phyloP scores from a whole-genome alignment of 2,888 invertebrate species.

The Caenorhabditis sp. region DNA sequence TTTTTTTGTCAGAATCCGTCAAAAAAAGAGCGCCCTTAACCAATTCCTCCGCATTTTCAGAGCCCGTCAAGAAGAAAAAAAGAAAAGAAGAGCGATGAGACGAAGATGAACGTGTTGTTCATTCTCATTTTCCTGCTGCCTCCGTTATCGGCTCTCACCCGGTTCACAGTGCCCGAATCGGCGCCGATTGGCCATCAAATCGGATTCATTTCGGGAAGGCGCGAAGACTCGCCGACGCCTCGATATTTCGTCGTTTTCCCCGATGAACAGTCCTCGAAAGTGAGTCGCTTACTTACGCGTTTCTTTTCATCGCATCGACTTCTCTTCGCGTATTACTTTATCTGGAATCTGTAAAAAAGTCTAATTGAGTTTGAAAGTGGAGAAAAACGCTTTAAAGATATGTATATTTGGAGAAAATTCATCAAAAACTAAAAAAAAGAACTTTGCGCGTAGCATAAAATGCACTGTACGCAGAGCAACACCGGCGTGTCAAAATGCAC shows the following conservation, averaged over 20 bases:
- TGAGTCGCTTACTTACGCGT: slow-evolving; percentile 54
- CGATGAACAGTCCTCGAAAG: slow-evolving; percentile 70
- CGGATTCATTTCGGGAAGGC: slow-evolving; percentile 64
- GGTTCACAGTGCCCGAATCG: slow-evolving; percentile 66
- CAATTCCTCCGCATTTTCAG: background rate
- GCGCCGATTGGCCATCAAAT: slow-evolving; percentile 67
- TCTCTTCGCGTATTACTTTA: no score
- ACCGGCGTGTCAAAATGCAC: no score
- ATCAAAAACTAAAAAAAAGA: no score
- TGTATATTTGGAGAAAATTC: no score
- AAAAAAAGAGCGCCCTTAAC: background rate
- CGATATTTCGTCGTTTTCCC: slow-evolving; percentile 75
- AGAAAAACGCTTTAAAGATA: no score
- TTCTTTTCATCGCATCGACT: background rate
- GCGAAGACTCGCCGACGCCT: slow-evolving; percentile 56
- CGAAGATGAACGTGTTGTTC: background rate
- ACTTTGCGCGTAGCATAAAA: no score
- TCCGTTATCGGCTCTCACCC: background rate
- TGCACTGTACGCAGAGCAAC: no score
- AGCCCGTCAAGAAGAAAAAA: slow-evolving; percentile 5
- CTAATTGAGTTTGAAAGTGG: no score
- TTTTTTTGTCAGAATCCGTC: no score
- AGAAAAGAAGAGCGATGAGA: no score
- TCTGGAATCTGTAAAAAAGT: no score
- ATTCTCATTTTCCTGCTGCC: background rate